Percentiles rank a stretch among this genome's conserved stretches.
phyloP scores from a whole-genome alignment of 2,113 vertebrate genomes.

The Rhinogobius similis region DNA sequence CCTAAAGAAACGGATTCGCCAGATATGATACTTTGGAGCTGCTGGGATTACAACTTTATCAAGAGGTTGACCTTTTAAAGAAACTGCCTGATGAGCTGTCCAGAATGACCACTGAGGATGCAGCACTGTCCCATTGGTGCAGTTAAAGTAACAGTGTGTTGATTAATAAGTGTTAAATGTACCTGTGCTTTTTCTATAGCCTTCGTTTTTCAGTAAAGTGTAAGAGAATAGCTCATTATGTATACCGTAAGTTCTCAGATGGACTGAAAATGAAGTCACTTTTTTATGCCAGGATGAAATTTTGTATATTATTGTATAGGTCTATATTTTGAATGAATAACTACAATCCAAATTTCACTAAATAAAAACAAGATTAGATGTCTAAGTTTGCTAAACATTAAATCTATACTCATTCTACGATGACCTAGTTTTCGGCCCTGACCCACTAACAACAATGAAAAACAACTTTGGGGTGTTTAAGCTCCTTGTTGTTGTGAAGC shows the following conservation, averaged over 20 bases:
- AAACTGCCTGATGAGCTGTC: conserved; percentile 12
- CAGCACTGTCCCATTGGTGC: not conserved
- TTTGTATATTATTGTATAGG: no score
- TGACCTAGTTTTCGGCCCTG: not conserved
- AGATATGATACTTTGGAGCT: conserved; percentile 32
- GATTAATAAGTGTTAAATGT: conserved; percentile 1
- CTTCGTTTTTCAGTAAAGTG: not conserved
- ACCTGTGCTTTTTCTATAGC: not conserved
- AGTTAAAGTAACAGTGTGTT: not conserved
- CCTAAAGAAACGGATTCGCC: conserved; percentile 51
- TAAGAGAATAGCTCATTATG: not conserved
- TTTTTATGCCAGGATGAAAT: not conserved
- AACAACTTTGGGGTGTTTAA: not conserved
- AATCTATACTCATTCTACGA: not conserved
- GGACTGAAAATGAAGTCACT: not conserved
- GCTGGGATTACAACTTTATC: conserved; percentile 44
- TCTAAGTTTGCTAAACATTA: not conserved
- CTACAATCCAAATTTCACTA: not conserved
- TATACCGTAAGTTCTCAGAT: not conserved
- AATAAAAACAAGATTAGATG: not conserved
- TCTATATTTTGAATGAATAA: not conserved
- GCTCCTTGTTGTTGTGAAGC: not conserved
- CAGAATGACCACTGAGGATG: conserved; percentile 10
- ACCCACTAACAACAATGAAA: not conserved
- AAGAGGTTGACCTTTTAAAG: conserved; percentile 21